Base-by-base conservation (phyloP, 1,140 invertebrate species). In the Watersipora subatra region DNA sequence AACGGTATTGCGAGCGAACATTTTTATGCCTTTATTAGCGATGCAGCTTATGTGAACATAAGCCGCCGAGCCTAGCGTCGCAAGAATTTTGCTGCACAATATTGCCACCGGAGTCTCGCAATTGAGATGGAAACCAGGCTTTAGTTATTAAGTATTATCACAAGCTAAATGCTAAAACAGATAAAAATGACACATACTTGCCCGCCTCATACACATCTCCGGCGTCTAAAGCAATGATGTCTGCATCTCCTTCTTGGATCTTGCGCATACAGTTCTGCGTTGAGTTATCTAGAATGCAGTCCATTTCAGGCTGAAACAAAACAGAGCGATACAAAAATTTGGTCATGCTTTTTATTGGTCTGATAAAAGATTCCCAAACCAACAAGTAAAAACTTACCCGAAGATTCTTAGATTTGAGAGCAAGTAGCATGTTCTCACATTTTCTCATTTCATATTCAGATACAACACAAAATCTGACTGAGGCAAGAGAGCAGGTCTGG, bases 351-450 rank as follows among this genome's bases (percentile, higher is more conserved):
- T 12, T 7, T 46, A 7, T 46, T 46, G n/a, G 34, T 46, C n/a
- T n/a, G n/a, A 7, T n/a, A 46, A 46, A 46, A n/a, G n/a, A n/a
- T n/a, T n/a, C n/a, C n/a, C n/a, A n/a, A n/a, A n/a, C n/a, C n/a
- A n/a, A n/a, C n/a, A n/a, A n/a, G n/a, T n/a, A n/a, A 46, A 46
- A 12, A 46, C 34, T 46, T 46, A 46, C 34, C 34, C n/a, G 7
- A 17, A 98, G 79, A 89, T 84, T 75, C 90, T 91, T 20, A 88
- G 92, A 80, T 88, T 89, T 64, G 92, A 81, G 78, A 68, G 82
- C 76, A 80, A 93, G 91, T 83, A 86, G 90, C 93, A 98, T 97
- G 78, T 89, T 89, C 29, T 89, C 79, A 78, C 94, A 98, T 81
- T 98, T 98, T 27, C 88, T 86, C 78, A 90, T 84, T 80, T 97